Base-by-base conservation (phyloP, 2,797 vertebrate species). In the Cynodonichthys magdalenae region DNA sequence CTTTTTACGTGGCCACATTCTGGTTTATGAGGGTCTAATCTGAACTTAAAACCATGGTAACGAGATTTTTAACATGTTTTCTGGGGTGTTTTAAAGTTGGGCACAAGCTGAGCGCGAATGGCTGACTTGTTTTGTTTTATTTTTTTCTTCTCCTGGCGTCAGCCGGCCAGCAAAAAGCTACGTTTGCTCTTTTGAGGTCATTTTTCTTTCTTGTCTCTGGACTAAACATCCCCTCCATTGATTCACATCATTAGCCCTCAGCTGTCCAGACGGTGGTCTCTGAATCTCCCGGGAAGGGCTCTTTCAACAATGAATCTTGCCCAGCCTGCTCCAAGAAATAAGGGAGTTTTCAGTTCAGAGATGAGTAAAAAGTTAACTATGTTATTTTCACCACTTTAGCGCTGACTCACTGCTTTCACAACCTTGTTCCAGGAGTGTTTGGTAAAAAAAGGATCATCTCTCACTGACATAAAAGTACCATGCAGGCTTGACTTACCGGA, bases 241-340 rank as follows among this genome's bases (percentile, higher is more conserved):
- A 39, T 68, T 81, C 69, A 49, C 69, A 78, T 78, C 55, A 60
- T 82, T 60, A 72, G 57, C 59, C 54, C 4, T 52, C 47, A 75
- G 75, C 64, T 48, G 75, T 82, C 79, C 66, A 55, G 71, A 48
- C 57, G 39, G 66, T 63, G 70, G 82, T 83, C 70, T 85, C 2
- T 19, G 7, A 71, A 63, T 62, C 76, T 69, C 69, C 1, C 6
- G 67, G 63, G 77, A 82, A 54, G 79, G 17, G 41, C n/a, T 45
- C 60, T 73, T 64, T 41, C 64, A 77, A 50, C 66, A 71, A 27
- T 36, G 53, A 18, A 24, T 75, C 42, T 53, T 41, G 59, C 34
- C 53, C 39, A 48, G 18, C 2, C 15, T 34, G 65, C 66, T 46
- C 68, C 63, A 27, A 4, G 34, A 64, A 79, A 70, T 15, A 53